Evolutionary conservation across 2,888 invertebrate species (phyloP).

Genomic region (Sarcophaga subvicina): DNA sequence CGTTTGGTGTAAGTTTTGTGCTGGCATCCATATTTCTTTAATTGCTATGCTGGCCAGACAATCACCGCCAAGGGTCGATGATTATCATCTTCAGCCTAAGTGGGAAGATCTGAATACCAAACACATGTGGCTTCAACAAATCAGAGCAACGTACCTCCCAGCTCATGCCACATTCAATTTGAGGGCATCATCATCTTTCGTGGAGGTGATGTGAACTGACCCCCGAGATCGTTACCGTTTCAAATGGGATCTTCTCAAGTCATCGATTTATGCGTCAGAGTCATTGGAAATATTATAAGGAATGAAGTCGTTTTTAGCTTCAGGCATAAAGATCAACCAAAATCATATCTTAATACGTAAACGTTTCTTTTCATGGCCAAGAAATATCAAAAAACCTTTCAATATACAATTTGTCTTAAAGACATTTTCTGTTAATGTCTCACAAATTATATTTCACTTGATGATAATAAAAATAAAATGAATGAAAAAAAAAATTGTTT

Average conservation of each 20-base stretch:
- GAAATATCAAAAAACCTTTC: neutral
- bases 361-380: neutral
- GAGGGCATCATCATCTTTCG: too few species aligned
- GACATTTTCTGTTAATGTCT: neutral
- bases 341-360: too few species aligned
- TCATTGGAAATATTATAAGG: too few species aligned
- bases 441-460: neutral
- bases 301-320: too few species aligned
- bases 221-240: too few species aligned
- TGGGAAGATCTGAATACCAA: neutral
- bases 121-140: neutral
- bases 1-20: neutral
- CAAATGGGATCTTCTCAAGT: too few species aligned
- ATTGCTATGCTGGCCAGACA: neutral
- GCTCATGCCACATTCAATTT: neutral
- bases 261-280: too few species aligned
- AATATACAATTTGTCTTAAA: neutral
- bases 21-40: neutral
- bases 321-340: too few species aligned
- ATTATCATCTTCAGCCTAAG: neutral
- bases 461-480: neutral
- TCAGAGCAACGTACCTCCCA: neutral
- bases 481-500: constrained; percentile 18
- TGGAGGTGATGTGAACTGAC: too few species aligned
- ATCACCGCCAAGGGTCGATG: neutral